These are phyloP conservation scores for Hydrolagus affinis DNA, from an alignment of 2,113 vertebrate species.

Conservation along the genomic window DNA sequence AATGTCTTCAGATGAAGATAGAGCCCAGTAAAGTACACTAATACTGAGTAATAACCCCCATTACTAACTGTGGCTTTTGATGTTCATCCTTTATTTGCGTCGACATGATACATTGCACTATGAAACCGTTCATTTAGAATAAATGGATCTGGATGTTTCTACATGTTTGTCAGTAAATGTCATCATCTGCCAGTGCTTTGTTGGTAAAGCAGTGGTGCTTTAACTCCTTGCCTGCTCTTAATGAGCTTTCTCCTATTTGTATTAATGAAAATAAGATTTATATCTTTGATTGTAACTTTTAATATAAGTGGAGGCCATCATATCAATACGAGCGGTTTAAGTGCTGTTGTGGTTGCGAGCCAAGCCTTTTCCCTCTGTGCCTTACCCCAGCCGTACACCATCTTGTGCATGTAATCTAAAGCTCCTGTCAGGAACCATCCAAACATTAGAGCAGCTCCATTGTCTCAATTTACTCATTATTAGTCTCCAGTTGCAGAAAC, in stretches of 20 bases:
- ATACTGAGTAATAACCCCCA: constrained; percentile 32
- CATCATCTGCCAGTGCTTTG: constrained; percentile 23
- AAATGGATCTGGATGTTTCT: constrained; percentile 31
- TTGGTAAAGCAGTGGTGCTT: constrained; percentile 9
- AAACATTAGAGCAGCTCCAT: neutral
- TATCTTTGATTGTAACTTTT: neutral
- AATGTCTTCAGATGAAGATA: constrained; percentile 29
- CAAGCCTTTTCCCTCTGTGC: neutral
- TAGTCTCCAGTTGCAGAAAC: neutral
- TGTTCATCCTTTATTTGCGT: constrained; percentile 28
- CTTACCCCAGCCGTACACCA: neutral
- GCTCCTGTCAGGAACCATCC: neutral
- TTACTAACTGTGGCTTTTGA: constrained; percentile 28
- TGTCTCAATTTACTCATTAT: neutral
- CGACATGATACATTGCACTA: constrained; percentile 31
- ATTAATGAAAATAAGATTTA: neutral
- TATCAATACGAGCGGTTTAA: no score
- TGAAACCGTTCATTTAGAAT: constrained; percentile 25
- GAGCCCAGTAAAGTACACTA: constrained; percentile 30
- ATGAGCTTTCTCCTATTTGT: neutral
- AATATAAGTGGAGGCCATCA: neutral
- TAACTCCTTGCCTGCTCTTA: constrained; percentile 13
- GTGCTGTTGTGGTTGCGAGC: neutral
- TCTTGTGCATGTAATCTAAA: neutral
- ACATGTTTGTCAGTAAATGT: constrained; percentile 29